phyloP scores from a whole-genome alignment of 1,140 invertebrate species.

The Drosophila quadrilineata region DNA sequence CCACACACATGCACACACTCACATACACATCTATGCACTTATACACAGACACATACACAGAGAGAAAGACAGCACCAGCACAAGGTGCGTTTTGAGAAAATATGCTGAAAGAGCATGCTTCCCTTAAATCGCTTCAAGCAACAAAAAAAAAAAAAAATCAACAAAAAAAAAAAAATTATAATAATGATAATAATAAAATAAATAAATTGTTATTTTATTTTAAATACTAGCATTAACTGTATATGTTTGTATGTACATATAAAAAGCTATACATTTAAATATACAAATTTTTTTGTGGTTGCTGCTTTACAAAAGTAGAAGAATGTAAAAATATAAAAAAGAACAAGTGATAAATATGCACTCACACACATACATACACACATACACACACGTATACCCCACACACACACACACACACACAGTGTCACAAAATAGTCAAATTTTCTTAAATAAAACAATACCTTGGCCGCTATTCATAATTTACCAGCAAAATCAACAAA shows the following conservation, averaged over 20 bases:
- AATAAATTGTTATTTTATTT: conserved; percentile 78
- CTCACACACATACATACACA: conserved; percentile 27
- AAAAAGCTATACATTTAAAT: conserved; percentile 16
- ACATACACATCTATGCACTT: conserved; percentile 2
- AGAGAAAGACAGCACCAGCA: conserved; percentile 9
- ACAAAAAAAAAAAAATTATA: too few species aligned
- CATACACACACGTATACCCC: conserved; percentile 15
- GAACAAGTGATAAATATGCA: conserved; percentile 61
- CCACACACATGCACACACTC: neutral
- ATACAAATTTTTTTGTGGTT: conserved; percentile 49
- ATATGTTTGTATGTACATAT: too few species aligned
- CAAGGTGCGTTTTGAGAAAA: conserved; percentile 20
- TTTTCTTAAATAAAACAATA: conserved; percentile 34
- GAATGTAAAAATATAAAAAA: conserved; percentile 23
- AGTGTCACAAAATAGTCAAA: conserved; percentile 62
- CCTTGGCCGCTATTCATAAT: conserved; percentile 22
- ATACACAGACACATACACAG: neutral
- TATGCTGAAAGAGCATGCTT: conserved; percentile 41
- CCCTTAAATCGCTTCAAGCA: too few species aligned
- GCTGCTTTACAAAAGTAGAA: conserved; percentile 29
- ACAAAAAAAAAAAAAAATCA: too few species aligned
- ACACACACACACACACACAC: conserved; percentile 34
- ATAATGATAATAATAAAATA: too few species aligned
- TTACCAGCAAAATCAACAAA: conserved; percentile 5
- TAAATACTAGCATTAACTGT: conserved; percentile 62